A percentile compares a stretch with the other conserved stretches of the same genome.
phyloP scores from a whole-genome alignment of 2,888 invertebrate species.

The Leptopterna dolabrata region DNA sequence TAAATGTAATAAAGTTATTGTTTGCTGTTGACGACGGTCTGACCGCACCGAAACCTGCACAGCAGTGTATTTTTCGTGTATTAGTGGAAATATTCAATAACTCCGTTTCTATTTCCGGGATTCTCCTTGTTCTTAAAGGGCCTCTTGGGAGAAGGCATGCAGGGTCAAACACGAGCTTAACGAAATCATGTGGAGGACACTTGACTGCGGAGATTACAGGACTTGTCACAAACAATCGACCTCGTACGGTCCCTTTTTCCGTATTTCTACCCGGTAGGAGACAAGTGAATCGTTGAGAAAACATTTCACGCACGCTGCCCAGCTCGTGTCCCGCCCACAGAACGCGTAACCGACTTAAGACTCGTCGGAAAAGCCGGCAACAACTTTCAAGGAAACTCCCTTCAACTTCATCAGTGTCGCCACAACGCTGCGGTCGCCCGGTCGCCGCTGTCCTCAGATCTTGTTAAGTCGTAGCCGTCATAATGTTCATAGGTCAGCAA shows the following conservation, averaged over 20 bases:
- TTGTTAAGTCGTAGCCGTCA: not conserved
- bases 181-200: not conserved
- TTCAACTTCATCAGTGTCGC: not conserved
- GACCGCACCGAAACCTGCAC: no score
- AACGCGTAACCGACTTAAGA: not conserved
- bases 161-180: no score
- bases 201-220: not conserved
- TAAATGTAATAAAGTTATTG: no score
- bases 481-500: no score
- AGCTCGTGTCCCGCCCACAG: not conserved
- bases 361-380: not conserved
- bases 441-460: not conserved
- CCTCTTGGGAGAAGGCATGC: no score
- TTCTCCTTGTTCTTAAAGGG: no score
- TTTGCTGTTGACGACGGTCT: no score
- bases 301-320: not conserved
- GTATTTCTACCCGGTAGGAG: not conserved
- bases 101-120: no score
- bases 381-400: not conserved
- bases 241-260: not conserved
- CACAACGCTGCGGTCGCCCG: not conserved
- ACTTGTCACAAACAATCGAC: not conserved
- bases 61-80: no score
- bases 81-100: no score
- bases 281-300: not conserved